phyloP scores from a whole-genome alignment of 2,113 vertebrate genomes.

The Tor tambroides region DNA sequence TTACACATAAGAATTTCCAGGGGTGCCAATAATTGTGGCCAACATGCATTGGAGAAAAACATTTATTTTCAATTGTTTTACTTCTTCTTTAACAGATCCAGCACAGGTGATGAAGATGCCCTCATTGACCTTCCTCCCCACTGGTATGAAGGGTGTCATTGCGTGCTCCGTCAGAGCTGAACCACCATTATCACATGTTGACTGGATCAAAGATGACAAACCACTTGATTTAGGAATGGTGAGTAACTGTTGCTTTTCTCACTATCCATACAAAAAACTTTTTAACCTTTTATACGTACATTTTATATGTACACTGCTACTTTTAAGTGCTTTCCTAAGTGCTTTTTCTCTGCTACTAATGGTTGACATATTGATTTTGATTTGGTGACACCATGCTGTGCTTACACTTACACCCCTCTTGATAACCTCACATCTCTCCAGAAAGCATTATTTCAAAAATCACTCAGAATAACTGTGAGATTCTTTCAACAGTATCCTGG shows the following conservation, averaged over 20 bases:
- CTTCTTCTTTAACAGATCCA: conserved; percentile 79
- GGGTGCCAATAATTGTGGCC: no score
- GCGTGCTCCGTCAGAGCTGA: conserved; percentile 80
- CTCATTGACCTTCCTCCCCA: conserved; percentile 82
- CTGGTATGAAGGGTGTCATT: conserved; percentile 85
- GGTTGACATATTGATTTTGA: conserved; percentile 24
- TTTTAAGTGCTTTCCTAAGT: conserved; percentile 15
- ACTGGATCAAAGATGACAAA: conserved; percentile 88
- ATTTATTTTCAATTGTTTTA: no score
- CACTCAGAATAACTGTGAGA: neutral
- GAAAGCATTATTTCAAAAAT: neutral
- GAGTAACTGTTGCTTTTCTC: conserved; percentile 42
- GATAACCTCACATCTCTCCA: neutral
- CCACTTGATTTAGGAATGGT: conserved; percentile 86
- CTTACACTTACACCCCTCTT: neutral
- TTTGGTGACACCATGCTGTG: neutral
- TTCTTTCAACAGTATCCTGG: conserved; percentile 82
- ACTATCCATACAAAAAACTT: neutral
- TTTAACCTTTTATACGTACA: neutral
- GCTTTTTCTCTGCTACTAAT: neutral
- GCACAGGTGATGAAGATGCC: conserved; percentile 84
- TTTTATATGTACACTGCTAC: neutral
- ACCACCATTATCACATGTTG: conserved; percentile 84
- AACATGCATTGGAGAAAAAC: no score
- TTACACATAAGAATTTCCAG: no score